These are phyloP conservation scores for Prunella fulvescens DNA, from an alignment of 2,113 vertebrate species.

Conservation along the genomic window DNA sequence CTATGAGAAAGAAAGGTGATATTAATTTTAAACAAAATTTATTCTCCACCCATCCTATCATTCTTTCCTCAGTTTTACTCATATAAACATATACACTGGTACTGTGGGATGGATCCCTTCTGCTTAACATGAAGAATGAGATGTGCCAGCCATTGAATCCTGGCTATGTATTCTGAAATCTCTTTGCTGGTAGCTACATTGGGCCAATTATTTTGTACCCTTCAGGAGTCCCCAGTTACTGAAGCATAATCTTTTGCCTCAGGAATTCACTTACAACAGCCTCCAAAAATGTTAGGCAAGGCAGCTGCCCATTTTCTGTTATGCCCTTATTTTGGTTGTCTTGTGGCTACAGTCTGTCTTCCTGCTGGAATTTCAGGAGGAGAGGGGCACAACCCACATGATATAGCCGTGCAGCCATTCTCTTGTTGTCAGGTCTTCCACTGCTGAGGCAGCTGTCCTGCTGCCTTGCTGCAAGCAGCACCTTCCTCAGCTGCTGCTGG, in stretches of 20 bases:
- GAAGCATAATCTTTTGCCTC: background rate
- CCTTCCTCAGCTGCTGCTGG: background rate
- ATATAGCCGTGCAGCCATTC: background rate
- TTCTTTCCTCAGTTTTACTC: background rate
- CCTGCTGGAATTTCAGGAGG: background rate
- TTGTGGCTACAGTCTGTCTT: background rate
- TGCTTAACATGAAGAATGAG: background rate
- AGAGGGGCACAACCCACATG: accelerated
- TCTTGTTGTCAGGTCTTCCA: background rate
- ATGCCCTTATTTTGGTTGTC: background rate
- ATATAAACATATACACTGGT: background rate
- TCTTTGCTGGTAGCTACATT: background rate
- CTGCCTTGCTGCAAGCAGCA: background rate
- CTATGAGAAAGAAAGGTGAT: background rate
- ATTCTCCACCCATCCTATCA: background rate
- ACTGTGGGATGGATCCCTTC: background rate
- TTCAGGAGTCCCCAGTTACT: background rate
- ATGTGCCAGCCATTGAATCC: background rate
- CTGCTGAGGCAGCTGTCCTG: background rate
- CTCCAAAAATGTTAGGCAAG: background rate
- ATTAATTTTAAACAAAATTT: background rate
- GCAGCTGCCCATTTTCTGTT: background rate
- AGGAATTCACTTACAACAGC: background rate
- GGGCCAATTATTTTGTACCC: background rate
- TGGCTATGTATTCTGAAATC: background rate